Evolutionary conservation across 2,888 invertebrate species (phyloP).

Genomic region (Eulithis testata): DNA sequence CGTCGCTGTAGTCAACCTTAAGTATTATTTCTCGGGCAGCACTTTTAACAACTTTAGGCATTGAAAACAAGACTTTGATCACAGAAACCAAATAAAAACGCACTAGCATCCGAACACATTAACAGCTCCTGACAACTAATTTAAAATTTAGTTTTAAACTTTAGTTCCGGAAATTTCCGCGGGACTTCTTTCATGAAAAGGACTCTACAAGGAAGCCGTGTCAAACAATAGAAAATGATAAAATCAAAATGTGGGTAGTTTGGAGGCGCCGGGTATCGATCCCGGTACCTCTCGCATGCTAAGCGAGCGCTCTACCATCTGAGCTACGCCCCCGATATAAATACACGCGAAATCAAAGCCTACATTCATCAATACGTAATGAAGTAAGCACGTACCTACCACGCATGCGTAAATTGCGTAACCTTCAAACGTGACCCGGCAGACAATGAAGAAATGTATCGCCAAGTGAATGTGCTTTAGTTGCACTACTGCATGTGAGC

Average conservation of each 20-base stretch:
- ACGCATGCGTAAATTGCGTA: conserved; percentile 14
- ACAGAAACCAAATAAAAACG: no score
- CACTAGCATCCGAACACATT: no score
- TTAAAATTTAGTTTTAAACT: no score
- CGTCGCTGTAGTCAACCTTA: no score
- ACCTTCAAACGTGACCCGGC: conserved; percentile 23
- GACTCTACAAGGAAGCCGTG: no score
- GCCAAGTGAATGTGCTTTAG: not conserved
- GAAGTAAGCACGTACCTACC: conserved; percentile 5
- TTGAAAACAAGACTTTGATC: no score
- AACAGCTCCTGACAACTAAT: no score
- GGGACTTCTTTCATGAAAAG: no score
- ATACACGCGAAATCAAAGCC: conserved; percentile 6
- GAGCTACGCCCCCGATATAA: conserved; percentile 41
- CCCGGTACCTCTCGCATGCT: conserved; percentile 84
- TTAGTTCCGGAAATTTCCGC: no score
- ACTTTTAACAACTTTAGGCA: no score
- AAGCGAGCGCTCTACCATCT: conserved; percentile 86
- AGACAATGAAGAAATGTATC: conserved; percentile 11
- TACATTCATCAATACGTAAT: conserved; percentile 9
- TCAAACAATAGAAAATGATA: not conserved
- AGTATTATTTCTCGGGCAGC: no score
- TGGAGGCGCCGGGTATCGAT: conserved; percentile 64
- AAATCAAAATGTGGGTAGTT: conserved; percentile 26
- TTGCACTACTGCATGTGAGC: not conserved